These are phyloP conservation scores for Coregonus clupeaformis DNA, from an alignment of 2,113 vertebrate genomes.

Conservation along the genomic window DNA sequence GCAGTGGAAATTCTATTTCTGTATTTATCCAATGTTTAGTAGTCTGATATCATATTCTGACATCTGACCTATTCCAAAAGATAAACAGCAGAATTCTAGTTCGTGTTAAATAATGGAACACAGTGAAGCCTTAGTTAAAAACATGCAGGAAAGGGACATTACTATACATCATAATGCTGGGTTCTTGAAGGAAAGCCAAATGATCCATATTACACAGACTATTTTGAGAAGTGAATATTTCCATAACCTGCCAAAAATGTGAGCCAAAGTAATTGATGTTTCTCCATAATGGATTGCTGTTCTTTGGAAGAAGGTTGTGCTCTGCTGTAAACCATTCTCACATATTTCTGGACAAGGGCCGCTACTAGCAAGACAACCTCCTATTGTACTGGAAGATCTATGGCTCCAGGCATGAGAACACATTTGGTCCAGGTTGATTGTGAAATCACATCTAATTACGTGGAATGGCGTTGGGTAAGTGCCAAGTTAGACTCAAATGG, in stretches of 20 bases:
- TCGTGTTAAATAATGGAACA: background rate
- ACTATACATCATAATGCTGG: background rate
- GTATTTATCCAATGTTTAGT: background rate
- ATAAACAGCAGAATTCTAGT: background rate
- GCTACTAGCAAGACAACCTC: conserved; percentile 17
- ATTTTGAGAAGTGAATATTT: conserved; percentile 39
- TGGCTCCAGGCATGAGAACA: conserved; percentile 35
- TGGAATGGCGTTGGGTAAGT: conserved; percentile 53
- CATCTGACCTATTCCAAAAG: background rate
- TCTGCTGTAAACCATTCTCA: conserved; percentile 11
- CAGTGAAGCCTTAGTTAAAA: conserved; percentile 20
- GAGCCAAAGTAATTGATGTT: conserved; percentile 36
- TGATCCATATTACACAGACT: conserved; percentile 31
- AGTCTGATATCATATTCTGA: background rate
- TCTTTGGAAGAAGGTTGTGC: conserved; percentile 25
- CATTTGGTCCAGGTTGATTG: conserved; percentile 59
- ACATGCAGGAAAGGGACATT: background rate
- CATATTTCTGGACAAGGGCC: conserved; percentile 2
- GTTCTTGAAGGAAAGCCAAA: conserved; percentile 40
- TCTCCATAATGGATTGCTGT: conserved; percentile 35
- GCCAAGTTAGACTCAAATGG: conserved; percentile 51
- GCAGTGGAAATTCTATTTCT: background rate
- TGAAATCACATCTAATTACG: conserved; percentile 66
- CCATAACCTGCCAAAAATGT: conserved; percentile 22
- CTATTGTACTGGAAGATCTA: conserved; percentile 41